phyloP scores from a whole-genome alignment of 2,888 invertebrate species.

The Nomada goodeniana region DNA sequence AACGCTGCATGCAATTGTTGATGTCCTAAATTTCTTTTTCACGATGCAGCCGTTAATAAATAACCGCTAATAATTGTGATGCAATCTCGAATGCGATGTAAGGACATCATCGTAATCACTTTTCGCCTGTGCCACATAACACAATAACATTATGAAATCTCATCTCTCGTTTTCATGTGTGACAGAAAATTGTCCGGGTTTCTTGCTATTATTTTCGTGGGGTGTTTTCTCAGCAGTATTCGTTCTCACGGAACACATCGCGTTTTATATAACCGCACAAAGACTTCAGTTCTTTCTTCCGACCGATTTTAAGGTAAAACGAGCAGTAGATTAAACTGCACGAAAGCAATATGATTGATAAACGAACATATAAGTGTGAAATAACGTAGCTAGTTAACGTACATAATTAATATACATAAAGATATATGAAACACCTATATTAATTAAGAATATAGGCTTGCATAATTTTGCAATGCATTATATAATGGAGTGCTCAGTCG shows the following conservation, averaged over 20 bases:
- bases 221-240: not conserved
- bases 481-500: not conserved
- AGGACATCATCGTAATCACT: constrained; percentile 55
- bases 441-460: not conserved
- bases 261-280: not conserved
- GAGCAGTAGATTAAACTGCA: not conserved
- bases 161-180: constrained; percentile 46
- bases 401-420: not conserved
- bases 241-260: constrained; percentile 21
- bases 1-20: constrained; percentile 5
- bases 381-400: not conserved
- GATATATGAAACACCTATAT: not conserved
- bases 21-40: constrained; percentile 61
- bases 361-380: not conserved
- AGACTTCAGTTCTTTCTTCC: not conserved
- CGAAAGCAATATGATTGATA: not conserved
- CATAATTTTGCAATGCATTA: not conserved
- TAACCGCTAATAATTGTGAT: constrained; percentile 61
- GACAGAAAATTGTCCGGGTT: constrained; percentile 27
- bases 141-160: constrained; percentile 63
- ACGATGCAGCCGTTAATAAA: constrained; percentile 60
- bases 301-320: not conserved
- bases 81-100: constrained; percentile 50
- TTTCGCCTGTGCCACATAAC: constrained; percentile 47
- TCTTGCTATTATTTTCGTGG: constrained; percentile 38